Percentiles rank a stretch among this genome's conserved stretches.
phyloP scores from a whole-genome alignment of 2,113 vertebrate genomes.

The Macaca mulatta region DNA sequence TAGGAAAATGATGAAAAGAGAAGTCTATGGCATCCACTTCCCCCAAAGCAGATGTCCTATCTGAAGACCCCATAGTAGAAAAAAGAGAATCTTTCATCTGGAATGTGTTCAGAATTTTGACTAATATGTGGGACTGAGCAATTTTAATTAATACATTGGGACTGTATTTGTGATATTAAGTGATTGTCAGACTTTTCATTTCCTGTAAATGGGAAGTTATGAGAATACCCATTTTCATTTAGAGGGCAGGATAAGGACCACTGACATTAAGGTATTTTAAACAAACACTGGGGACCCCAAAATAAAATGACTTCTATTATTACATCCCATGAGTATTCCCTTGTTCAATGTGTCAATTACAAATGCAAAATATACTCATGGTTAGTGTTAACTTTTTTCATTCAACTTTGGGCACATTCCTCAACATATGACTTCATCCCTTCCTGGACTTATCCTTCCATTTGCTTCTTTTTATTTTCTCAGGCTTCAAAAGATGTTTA shows the following conservation, averaged over 20 bases:
- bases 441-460: neutral
- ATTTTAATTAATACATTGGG: neutral
- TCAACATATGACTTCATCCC: neutral
- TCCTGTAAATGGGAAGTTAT: neutral
- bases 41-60: neutral
- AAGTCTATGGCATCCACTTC: neutral
- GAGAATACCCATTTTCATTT: neutral
- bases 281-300: neutral
- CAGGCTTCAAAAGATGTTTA: slow-evolving; percentile 46
- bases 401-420: neutral
- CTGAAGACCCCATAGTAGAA: neutral
- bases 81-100: neutral
- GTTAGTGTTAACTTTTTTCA: neutral
- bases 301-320: neutral
- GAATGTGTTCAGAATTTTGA: neutral
- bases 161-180: slow-evolving; percentile 11
- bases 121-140: neutral
- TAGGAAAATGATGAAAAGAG: neutral
- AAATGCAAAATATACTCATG: neutral
- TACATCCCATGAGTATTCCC: neutral
- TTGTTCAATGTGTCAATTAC: neutral
- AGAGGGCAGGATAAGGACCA: neutral
- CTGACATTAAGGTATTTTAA: neutral
- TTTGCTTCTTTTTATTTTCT: slow-evolving; percentile 37
- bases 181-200: neutral